Evolutionary conservation across 2,888 invertebrate genomes (phyloP), one percentile per base, ranked within the genome.

Genomic region (Vannuccia rotundouncinata): DNA sequence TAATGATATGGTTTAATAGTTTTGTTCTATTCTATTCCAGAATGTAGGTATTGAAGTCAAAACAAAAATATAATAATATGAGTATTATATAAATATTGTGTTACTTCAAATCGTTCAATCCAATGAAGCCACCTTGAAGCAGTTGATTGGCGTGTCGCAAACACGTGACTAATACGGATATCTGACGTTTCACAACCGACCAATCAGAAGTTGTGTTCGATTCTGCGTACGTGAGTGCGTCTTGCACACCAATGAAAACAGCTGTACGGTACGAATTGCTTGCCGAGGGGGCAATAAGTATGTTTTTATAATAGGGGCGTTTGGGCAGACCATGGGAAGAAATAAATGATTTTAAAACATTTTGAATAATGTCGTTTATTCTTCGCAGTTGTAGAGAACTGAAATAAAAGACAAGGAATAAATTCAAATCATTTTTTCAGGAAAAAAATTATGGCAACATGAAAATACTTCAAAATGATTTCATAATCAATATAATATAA

Each of bases 281-380:
- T 5, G 29, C 25, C 25, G 2, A n/a, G 17, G 76, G 2, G 25
- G 74, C 25, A n/a, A 79, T 59, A 27, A 79, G 79, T 10, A 79
- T 79, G 73, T 79, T 79, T n/a, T 77, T 79, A 17, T 29, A 28
- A 75, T 77, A 77, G 27, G 73, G 73, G 1, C 79, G 77, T 1
- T 25, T 79, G 1, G 79, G 79, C 10, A 79, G 75, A 1, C 79
- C 79, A 5, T 79, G 29, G 27, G 73, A 22, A 1, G 74, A 29
- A 1, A 76, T 1, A 27, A 79, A 79, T 29, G 73, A 31, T 22
- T 31, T 27, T 5, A 74, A 74, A 17, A 79, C 25, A n/a, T n/a
- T 1, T 10, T 29, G 28, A 22, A 79, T 29, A 28, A 79, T 27
- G 31, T 79, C 79, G 31, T 79, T 79, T 10, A 79, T 17, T 29